A percentile compares a stretch with the other conserved stretches of the same genome.
phyloP scores from a whole-genome alignment of 2,888 invertebrate genomes.

The Limulus polyphemus region DNA sequence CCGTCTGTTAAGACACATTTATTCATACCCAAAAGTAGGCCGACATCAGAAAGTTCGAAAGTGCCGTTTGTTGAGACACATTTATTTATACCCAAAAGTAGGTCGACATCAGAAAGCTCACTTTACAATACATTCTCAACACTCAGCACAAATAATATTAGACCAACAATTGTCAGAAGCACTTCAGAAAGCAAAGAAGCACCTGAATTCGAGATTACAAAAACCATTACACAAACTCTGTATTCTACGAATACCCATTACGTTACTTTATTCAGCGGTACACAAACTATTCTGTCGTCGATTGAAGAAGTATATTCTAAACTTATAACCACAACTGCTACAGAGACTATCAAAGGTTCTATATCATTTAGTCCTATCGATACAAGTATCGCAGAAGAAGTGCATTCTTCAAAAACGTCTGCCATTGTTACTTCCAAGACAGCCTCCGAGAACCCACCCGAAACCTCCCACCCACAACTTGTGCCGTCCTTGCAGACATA shows the following conservation, averaged over 20 bases:
- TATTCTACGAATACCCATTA: constrained; percentile 66
- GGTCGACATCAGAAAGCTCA: too few relatives aligned
- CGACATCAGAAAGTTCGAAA: too few relatives aligned
- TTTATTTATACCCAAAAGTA: too few relatives aligned
- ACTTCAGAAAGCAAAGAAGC: too few relatives aligned
- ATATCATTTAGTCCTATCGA: not conserved
- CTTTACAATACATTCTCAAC: too few relatives aligned
- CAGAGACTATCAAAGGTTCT: constrained; percentile 27
- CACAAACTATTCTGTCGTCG: constrained; percentile 37
- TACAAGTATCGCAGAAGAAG: not conserved
- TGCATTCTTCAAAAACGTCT: not conserved
- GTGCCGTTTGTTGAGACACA: too few relatives aligned
- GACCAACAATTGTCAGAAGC: too few relatives aligned
- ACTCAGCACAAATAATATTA: too few relatives aligned
- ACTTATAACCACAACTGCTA: constrained; percentile 10
- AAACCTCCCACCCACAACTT: constrained; percentile 19
- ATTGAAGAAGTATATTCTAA: constrained; percentile 20
- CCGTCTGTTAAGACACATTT: too few relatives aligned
- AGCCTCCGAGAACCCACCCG: not conserved
- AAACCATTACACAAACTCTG: constrained; percentile 31
- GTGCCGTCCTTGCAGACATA: constrained; percentile 27
- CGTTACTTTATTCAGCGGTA: constrained; percentile 64
- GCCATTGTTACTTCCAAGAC: not conserved
- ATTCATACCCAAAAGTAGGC: too few relatives aligned
- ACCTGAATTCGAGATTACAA: constrained; percentile 5